phyloP scores from a whole-genome alignment of 2,113 vertebrate genomes.

The Psophia crepitans region DNA sequence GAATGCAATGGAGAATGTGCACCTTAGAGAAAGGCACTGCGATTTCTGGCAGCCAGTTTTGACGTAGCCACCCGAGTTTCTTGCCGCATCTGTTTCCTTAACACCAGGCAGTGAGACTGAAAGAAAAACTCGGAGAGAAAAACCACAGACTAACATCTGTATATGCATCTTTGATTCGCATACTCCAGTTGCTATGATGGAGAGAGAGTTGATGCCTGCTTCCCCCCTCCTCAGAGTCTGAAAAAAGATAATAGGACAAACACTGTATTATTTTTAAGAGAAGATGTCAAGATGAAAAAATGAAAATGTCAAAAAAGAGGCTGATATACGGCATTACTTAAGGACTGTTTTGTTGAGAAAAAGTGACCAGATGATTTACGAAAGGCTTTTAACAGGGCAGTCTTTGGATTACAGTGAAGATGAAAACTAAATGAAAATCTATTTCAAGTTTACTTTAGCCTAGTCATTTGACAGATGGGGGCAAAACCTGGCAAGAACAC shows the following conservation, averaged over 20 bases:
- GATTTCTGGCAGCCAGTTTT: not conserved
- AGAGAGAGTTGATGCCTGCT: not conserved
- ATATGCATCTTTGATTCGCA: not conserved
- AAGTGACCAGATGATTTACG: slow-evolving; percentile 79
- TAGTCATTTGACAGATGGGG: slow-evolving; percentile 70
- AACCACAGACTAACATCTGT: not conserved
- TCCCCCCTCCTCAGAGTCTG: not conserved
- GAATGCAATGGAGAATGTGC: not conserved
- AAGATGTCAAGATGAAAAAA: slow-evolving; percentile 77
- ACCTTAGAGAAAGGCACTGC: not conserved
- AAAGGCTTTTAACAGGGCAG: slow-evolving; percentile 73
- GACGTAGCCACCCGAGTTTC: not conserved
- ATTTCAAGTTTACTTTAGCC: slow-evolving; percentile 72
- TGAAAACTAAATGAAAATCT: slow-evolving; percentile 79
- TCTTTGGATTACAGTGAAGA: slow-evolving; percentile 72
- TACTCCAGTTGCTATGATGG: not conserved
- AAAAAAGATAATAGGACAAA: slow-evolving; percentile 73
- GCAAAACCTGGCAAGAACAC: slow-evolving; percentile 43
- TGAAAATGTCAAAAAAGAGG: slow-evolving; percentile 74
- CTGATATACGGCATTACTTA: slow-evolving; percentile 77
- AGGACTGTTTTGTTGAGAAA: slow-evolving; percentile 70
- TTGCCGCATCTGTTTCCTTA: not conserved
- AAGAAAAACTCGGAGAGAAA: not conserved
- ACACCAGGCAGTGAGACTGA: not conserved
- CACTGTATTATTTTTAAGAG: slow-evolving; percentile 74